These are phyloP conservation scores for Cliona cf. orientalis DNA, from an alignment of 37 sponge, comb jelly and placozoan genomes.

Conservation along the genomic window DNA sequence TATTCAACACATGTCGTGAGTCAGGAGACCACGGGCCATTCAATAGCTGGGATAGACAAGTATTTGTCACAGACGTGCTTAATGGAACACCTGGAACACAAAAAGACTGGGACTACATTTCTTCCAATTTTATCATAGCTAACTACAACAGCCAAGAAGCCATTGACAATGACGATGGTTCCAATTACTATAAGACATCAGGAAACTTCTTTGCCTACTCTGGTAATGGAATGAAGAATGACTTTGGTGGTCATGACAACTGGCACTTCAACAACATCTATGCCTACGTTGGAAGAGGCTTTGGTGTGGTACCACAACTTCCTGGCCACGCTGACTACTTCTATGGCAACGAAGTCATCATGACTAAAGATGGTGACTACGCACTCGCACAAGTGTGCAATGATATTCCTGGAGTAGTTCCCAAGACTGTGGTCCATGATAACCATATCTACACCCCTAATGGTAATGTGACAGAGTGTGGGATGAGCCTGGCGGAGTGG, in stretches of 20 bases:
- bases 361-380: conserved; percentile 58
- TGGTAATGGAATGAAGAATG: conserved; percentile 69
- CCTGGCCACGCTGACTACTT: conserved; percentile 61
- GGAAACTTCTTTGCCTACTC: conserved; percentile 69
- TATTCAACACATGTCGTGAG: conserved; percentile 78
- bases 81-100: conserved; percentile 43
- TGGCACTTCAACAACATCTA: conserved; percentile 58
- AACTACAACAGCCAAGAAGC: conserved; percentile 61
- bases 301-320: conserved; percentile 41
- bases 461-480: conserved; percentile 76
- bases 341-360: conserved; percentile 61
- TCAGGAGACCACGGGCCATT: conserved; percentile 83
- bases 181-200: conserved; percentile 55
- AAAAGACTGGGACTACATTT: conserved; percentile 47
- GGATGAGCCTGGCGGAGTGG: conserved; percentile 60
- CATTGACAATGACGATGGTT: conserved; percentile 84
- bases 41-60: conserved; percentile 75
- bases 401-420: conserved; percentile 17
- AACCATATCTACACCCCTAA: conserved; percentile 65
- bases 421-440: conserved; percentile 64
- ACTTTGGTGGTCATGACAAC: conserved; percentile 69
- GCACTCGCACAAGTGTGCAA: too few species aligned
- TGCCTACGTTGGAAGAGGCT: conserved; percentile 46
- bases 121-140: conserved; percentile 62
- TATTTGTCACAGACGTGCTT: conserved; percentile 47